Percentiles rank a stretch among this genome's conserved stretches.
Conservation (phyloP, 2,888 invertebrate genomes). For the Empis stercorea region DNA sequence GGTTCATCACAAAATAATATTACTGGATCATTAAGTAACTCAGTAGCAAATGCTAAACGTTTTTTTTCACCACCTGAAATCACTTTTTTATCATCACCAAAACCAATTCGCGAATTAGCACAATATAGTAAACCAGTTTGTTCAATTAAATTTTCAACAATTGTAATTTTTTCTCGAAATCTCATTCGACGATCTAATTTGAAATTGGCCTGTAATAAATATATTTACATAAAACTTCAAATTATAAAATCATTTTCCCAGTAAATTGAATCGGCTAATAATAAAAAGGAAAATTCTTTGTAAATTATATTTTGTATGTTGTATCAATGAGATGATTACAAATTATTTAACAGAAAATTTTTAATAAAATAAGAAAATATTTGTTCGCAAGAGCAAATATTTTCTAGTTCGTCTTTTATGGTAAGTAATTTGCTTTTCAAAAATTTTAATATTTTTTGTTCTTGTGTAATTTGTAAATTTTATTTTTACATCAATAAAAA, state of each 20-base stretch:
- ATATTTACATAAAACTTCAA: no score
- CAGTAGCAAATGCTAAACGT: slow-evolving; percentile 82
- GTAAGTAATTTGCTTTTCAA: neutral
- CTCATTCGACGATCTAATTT: slow-evolving; percentile 60
- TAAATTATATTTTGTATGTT: no score
- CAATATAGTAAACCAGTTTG: slow-evolving; percentile 59
- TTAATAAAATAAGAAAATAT: no score
- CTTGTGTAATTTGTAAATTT: no score
- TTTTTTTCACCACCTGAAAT: slow-evolving; percentile 92
- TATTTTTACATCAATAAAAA: no score
- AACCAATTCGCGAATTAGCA: slow-evolving; percentile 66
- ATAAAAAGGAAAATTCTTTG: no score
- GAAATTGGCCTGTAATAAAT: slow-evolving; percentile 56
- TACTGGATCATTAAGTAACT: slow-evolving; percentile 77
- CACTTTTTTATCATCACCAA: slow-evolving; percentile 58
- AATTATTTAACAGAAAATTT: no score
- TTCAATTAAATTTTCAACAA: slow-evolving; percentile 56
- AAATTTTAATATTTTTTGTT: neutral
- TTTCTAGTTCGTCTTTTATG: no score
- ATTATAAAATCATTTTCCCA: neutral
- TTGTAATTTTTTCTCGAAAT: slow-evolving; percentile 44
- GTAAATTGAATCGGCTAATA: no score
- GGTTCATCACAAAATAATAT: slow-evolving; percentile 93
- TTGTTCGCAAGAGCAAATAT: no score
- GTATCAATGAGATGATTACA: no score